Evolutionary conservation across 2,888 invertebrate genomes (phyloP).

Genomic region (Agrenia bidenticulata): DNA sequence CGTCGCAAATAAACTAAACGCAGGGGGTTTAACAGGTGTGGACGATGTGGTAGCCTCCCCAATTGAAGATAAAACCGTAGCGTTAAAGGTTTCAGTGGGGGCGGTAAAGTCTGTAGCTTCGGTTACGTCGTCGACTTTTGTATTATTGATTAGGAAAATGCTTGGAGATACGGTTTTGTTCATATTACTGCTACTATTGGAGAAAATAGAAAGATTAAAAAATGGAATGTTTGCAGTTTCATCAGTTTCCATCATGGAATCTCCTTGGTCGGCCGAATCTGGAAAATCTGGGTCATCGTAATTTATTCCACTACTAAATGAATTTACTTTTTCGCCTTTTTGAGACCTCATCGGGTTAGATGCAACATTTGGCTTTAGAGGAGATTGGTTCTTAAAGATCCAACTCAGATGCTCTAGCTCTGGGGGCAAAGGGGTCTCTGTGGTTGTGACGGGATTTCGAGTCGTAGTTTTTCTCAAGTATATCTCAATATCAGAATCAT

Average conservation of each 20-base stretch:
- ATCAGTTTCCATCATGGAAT: conserved; percentile 45
- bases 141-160: not conserved
- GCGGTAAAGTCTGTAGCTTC: too few relatives aligned
- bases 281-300: conserved; percentile 11
- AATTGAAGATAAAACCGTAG: not conserved
- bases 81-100: not conserved
- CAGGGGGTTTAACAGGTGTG: conserved; percentile 28
- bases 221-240: conserved; percentile 31
- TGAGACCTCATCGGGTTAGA: not conserved
- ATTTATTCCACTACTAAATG: not conserved
- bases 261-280: conserved; percentile 5
- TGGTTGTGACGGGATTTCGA: not conserved
- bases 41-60: not conserved
- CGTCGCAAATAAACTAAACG: conserved; percentile 39
- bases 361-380: conserved; percentile 43
- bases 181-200: too few relatives aligned
- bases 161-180: not conserved
- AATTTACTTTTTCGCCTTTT: not conserved
- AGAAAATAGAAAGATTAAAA: not conserved
- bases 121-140: too few relatives aligned
- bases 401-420: conserved; percentile 48
- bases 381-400: conserved; percentile 51
- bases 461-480: not conserved
- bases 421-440: conserved; percentile 31
- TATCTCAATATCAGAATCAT: too few relatives aligned